These are phyloP conservation scores for Himalopsyche kuldschensis DNA, from an alignment of 2,888 invertebrate genomes.

Conservation along the genomic window DNA sequence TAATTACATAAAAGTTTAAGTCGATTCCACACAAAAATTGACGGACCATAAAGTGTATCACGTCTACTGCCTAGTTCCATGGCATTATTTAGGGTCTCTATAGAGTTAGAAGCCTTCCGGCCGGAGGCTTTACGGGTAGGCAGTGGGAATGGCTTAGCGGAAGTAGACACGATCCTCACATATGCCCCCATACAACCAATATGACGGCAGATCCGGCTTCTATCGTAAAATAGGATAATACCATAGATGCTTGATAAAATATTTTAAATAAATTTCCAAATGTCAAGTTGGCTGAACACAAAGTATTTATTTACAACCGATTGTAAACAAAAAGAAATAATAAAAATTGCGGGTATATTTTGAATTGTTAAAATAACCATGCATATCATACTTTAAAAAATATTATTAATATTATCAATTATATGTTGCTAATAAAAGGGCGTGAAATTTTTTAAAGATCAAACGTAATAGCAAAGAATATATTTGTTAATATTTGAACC, in stretches of 20 bases:
- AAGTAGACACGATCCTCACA: neutral
- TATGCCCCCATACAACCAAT: neutral
- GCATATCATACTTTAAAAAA: no score
- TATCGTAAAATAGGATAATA: neutral
- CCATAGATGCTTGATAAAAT: neutral
- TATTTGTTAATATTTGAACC: no score
- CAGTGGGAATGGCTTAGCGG: neutral
- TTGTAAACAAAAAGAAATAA: no score
- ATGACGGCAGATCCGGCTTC: conserved; percentile 4
- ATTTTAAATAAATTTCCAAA: neutral
- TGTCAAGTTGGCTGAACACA: no score
- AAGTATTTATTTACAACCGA: no score
- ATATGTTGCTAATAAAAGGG: no score
- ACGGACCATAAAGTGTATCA: neutral
- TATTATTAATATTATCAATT: no score
- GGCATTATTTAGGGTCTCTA: conserved; percentile 9
- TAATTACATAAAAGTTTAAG: neutral
- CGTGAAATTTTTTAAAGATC: no score
- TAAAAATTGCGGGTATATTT: no score
- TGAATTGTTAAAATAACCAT: no score
- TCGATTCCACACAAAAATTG: neutral
- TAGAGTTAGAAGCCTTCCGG: neutral
- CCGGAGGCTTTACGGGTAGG: conserved; percentile 1
- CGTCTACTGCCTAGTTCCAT: neutral
- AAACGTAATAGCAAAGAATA: no score